Percentiles rank a stretch among this genome's conserved stretches.
Conservation (phyloP, 2,113 vertebrate genomes). For the Neoarius graeffei region DNA sequence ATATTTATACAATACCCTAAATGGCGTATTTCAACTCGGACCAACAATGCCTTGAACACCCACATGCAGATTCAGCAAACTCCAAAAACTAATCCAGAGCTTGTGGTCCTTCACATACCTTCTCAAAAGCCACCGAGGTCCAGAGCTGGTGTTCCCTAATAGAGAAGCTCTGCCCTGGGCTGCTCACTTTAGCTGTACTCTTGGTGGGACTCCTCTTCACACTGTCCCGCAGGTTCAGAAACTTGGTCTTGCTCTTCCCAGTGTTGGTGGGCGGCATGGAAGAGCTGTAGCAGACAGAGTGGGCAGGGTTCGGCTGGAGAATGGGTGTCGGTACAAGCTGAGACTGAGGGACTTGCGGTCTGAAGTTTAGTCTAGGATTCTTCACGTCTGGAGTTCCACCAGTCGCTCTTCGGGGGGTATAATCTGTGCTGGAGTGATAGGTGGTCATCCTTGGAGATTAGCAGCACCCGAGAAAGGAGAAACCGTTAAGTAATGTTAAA, state of each 20-base stretch:
- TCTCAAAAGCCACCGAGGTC: slow-evolving; percentile 65
- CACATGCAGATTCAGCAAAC: neutral
- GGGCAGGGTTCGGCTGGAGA: slow-evolving; percentile 25
- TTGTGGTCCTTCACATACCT: slow-evolving; percentile 69
- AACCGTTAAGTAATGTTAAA: neutral
- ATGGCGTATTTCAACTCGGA: neutral
- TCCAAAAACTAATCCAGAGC: neutral
- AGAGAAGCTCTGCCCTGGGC: slow-evolving; percentile 46
- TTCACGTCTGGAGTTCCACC: slow-evolving; percentile 41
- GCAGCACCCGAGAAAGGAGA: neutral
- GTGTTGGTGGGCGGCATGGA: slow-evolving; percentile 71
- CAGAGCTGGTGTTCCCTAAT: slow-evolving; percentile 69
- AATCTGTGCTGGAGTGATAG: slow-evolving; percentile 54
- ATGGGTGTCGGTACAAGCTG: slow-evolving; percentile 7
- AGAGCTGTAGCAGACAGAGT: slow-evolving; percentile 59
- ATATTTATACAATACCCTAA: neutral
- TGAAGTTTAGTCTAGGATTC: slow-evolving; percentile 13
- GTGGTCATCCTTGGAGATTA: slow-evolving; percentile 58
- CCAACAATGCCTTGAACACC: neutral
- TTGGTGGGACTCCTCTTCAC: slow-evolving; percentile 86
- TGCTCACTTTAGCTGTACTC: slow-evolving; percentile 77
- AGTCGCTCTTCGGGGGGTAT: slow-evolving; percentile 50
- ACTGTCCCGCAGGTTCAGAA: slow-evolving; percentile 82
- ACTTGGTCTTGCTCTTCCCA: slow-evolving; percentile 75
- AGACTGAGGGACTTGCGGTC: slow-evolving; percentile 18